phyloP scores from a whole-genome alignment of 2,888 invertebrate genomes.

The Acanthococcus lagerstroemiae region DNA sequence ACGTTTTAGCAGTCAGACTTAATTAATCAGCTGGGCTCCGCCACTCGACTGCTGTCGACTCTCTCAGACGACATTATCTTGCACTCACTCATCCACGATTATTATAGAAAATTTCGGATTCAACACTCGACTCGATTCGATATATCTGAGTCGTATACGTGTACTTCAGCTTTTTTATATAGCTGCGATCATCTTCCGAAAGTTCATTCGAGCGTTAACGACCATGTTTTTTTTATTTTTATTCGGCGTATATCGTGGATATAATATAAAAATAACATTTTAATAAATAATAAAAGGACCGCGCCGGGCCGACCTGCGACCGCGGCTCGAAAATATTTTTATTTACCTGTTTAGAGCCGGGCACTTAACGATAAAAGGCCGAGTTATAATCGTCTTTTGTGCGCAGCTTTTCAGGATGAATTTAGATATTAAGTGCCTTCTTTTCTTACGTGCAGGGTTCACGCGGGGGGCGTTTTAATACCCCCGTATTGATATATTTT shows the following conservation, averaged over 20 bases:
- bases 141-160: no score
- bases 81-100: no score
- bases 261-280: neutral
- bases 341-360: neutral
- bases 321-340: neutral
- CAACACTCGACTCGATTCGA: no score
- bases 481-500: neutral
- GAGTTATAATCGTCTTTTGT: neutral
- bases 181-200: no score
- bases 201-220: neutral
- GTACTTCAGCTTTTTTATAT: no score
- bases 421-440: constrained; percentile 1
- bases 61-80: no score
- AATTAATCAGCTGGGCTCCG: no score
- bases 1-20: no score
- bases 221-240: neutral
- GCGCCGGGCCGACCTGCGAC: neutral
- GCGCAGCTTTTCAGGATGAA: neutral
- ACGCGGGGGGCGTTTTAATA: neutral
- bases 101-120: no score
- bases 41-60: no score
- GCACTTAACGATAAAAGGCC: constrained; percentile 1
- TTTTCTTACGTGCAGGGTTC: neutral
- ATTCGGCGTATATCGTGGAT: neutral
- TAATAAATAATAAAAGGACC: constrained; percentile 1